Evolutionary conservation across 2,113 vertebrate genomes (phyloP).

Genomic region (Sylvia atricapilla): DNA sequence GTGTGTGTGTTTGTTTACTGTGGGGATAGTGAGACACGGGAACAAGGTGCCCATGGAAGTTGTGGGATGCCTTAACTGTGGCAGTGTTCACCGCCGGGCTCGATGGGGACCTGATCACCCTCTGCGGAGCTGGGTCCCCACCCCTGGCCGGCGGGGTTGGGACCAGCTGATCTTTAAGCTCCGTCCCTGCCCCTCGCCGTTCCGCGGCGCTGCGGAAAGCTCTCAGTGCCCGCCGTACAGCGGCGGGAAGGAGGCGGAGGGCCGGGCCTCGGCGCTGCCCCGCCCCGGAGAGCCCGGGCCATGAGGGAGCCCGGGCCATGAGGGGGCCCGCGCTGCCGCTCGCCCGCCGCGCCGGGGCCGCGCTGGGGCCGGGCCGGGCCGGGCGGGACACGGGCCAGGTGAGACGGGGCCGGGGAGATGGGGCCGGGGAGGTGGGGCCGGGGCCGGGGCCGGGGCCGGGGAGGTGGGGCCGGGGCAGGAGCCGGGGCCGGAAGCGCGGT

Average conservation of each 20-base stretch:
- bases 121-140: fast-evolving
- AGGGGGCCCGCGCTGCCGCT: neutral
- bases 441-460: neutral
- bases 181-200: fast-evolving
- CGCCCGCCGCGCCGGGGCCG: neutral
- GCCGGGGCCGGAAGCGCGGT: neutral
- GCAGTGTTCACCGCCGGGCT: no score
- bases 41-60: no score
- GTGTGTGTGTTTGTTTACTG: no score
- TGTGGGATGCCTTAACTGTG: fast-evolving
- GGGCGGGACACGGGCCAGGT: neutral
- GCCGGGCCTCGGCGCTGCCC: neutral
- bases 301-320: neutral
- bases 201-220: fast-evolving
- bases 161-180: no score
- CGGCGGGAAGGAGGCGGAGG: neutral
- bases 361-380: neutral
- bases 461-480: no score
- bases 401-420: neutral
- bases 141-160: fast-evolving
- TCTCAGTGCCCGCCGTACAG: fast-evolving
- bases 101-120: neutral
- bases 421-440: neutral
- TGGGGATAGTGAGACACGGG: no score
- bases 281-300: neutral